Evolutionary conservation across 2,888 invertebrate species (phyloP).

Genomic region (Plagiodera versicolora): DNA sequence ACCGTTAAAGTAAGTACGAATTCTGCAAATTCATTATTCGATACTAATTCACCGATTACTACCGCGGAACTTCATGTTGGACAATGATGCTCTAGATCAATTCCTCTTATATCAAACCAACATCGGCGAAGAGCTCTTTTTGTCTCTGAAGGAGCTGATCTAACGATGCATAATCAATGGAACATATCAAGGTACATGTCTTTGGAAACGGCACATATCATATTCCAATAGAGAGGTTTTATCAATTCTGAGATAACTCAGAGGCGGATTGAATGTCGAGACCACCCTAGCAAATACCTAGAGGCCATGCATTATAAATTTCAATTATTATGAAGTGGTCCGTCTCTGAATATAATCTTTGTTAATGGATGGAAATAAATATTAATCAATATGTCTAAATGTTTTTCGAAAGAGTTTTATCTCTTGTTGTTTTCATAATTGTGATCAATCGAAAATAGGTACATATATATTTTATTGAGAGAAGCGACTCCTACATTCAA

Average conservation of each 20-base stretch:
- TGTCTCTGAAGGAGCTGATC: conserved; percentile 46
- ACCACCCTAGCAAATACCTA: too few species aligned
- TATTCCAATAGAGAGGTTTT: conserved; percentile 36
- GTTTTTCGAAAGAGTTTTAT: conserved; percentile 43
- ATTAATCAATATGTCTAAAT: conserved; percentile 44
- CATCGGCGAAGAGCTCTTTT: conserved; percentile 24
- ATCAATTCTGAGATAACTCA: conserved; percentile 34
- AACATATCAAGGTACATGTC: conserved; percentile 51
- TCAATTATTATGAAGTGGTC: too few species aligned
- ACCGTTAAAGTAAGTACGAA: too few species aligned
- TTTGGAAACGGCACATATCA: conserved; percentile 47
- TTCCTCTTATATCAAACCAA: conserved; percentile 8
- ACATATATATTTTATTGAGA: conserved; percentile 10
- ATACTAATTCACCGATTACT: too few species aligned
- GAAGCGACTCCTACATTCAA: conserved; percentile 47
- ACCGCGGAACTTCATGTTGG: too few species aligned
- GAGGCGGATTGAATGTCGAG: too few species aligned
- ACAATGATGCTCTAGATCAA: too few species aligned
- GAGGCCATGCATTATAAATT: too few species aligned
- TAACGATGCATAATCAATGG: conserved; percentile 45
- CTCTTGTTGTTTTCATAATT: conserved; percentile 37
- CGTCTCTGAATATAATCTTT: too few species aligned
- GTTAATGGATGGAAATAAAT: conserved; percentile 40
- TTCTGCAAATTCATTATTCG: too few species aligned
- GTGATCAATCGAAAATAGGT: conserved; percentile 27